Conservation (phyloP, 2,797 vertebrate species). For the Pogonophryne albipinna region DNA sequence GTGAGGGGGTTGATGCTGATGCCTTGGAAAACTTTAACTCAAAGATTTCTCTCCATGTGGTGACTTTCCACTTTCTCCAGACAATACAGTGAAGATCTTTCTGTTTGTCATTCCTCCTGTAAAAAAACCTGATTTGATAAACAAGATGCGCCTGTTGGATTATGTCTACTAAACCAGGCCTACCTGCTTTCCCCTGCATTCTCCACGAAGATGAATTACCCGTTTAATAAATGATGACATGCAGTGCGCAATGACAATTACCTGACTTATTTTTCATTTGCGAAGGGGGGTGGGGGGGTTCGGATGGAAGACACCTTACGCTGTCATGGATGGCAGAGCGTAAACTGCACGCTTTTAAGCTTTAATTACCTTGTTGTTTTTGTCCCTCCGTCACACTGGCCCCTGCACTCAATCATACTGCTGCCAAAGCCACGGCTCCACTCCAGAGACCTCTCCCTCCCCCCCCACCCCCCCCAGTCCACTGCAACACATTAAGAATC, state of each 20-base stretch:
- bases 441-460: conserved; percentile 50
- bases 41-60: conserved; percentile 75
- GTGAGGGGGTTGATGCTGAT: conserved; percentile 49
- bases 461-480: conserved; percentile 34
- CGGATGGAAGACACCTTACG: conserved; percentile 83
- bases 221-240: conserved; percentile 87
- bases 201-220: conserved; percentile 85
- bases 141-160: conserved; percentile 55
- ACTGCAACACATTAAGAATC: conserved; percentile 73
- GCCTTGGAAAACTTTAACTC: conserved; percentile 78
- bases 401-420: conserved; percentile 80
- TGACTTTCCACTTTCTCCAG: conserved; percentile 48
- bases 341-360: conserved; percentile 79
- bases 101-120: conserved; percentile 63
- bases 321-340: conserved; percentile 84
- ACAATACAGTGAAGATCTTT: conserved; percentile 38
- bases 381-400: conserved; percentile 78
- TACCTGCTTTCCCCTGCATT: conserved; percentile 80
- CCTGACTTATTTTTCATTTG: conserved; percentile 87
- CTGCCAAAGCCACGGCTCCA: conserved; percentile 67
- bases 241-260: conserved; percentile 87
- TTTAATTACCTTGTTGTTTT: conserved; percentile 88
- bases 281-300: conserved; percentile 3
- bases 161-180: conserved; percentile 75
- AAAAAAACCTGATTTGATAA: conserved; percentile 63